Evolutionary conservation across 2,113 vertebrate species (phyloP), one percentile per base, ranked within the genome.

Genomic region (Probosciger aterrimus): DNA sequence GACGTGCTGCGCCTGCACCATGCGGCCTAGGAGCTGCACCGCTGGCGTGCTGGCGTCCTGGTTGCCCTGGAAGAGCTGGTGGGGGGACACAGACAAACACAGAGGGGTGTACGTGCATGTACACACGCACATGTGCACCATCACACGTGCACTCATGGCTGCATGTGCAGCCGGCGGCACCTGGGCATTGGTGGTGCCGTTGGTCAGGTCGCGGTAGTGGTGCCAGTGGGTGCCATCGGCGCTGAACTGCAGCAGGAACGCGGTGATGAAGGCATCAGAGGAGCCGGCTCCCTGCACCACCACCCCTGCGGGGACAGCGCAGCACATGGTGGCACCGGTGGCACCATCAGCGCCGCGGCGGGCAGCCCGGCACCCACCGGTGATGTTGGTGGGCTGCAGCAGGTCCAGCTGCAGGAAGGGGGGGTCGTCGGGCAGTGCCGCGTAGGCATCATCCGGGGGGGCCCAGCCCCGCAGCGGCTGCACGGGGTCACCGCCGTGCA

Each of bases 241-340:
- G 78, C 99, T 99, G 94, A 99, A 98, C 97, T 98, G 98, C 20
- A 99, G 97, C 33, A 97, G 98, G 96, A 99, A 99, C 84, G 98
- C 98, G 74, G 98, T 97, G 41, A 98, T 94, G 11, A 96, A 98
- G 7, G 98, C 96, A 8, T 96, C 96, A 1, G 98, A 98, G 28
- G 70, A 92, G 2, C 97, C 98, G 1, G 98, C 96, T 9, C 98
- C 98, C 94, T 98, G 98, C 17, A 97, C 96, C 10, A 98, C 75
- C 67, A 99, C 92, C n/a, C 99, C 99, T 99, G 62, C 6, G 37
- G 25, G 35, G 12, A 35, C 35, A 49, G 41, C 18, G 20, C 5
- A 9, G 35, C 33, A 52, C 10, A 9, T 5, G 28, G 23, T 13
- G 10, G 49, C 22, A 19, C 15, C 24, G 25, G 46, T 35, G 46